A percentile compares a stretch with the other conserved stretches of the same genome.
phyloP scores from a whole-genome alignment of 2,113 vertebrate genomes.

The Triplophysa siluroides region DNA sequence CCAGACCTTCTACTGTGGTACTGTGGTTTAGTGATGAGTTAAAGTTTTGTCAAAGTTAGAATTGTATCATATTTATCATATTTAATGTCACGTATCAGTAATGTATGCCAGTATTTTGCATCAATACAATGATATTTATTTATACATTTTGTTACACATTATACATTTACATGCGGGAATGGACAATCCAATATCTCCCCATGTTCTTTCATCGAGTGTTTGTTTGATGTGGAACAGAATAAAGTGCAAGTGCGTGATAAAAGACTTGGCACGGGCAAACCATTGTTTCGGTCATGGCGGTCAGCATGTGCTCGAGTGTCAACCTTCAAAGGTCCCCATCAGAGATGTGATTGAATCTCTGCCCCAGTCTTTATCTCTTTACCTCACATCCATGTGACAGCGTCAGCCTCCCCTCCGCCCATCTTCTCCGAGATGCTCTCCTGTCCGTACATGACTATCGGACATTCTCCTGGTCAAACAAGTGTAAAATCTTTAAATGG shows the following conservation, averaged over 20 bases:
- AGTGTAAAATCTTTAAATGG: constrained; percentile 73
- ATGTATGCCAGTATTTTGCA: neutral
- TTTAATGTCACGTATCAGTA: too few species aligned
- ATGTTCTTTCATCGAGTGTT: constrained; percentile 15
- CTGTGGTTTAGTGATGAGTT: too few species aligned
- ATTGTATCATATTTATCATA: too few species aligned
- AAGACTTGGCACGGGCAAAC: constrained; percentile 22
- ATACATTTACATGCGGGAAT: neutral
- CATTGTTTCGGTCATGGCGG: constrained; percentile 14
- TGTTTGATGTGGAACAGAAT: constrained; percentile 29
- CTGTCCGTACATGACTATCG: constrained; percentile 63
- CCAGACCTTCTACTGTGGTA: neutral
- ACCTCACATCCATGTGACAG: neutral
- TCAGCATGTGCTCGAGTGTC: constrained; percentile 21
- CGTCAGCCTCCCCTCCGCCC: constrained; percentile 7
- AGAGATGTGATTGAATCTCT: constrained; percentile 33
- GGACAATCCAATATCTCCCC: neutral
- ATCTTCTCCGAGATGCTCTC: constrained; percentile 27
- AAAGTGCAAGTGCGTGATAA: constrained; percentile 31
- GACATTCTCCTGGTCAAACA: constrained; percentile 70
- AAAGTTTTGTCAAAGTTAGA: too few species aligned
- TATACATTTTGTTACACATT: neutral
- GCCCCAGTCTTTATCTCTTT: constrained; percentile 27
- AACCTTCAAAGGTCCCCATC: constrained; percentile 42
- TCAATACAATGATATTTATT: neutral